These are phyloP conservation scores for Palythoa grandiflora DNA, from an alignment of 92 coral and sea anemone genomes.

Conservation along the genomic window DNA sequence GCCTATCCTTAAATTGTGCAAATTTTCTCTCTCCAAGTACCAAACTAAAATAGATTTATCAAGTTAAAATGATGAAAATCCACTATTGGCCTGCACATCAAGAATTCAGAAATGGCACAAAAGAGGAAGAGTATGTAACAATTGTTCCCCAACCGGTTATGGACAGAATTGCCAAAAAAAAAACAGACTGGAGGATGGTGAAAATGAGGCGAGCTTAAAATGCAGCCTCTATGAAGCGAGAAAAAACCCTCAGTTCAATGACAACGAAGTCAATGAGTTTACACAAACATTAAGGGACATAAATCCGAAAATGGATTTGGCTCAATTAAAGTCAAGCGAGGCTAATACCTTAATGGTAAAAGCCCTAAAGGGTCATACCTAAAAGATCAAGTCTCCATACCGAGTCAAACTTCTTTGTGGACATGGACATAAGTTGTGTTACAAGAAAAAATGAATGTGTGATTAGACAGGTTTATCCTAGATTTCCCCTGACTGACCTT, in stretches of 20 bases:
- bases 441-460: constrained; percentile 8
- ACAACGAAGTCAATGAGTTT: constrained; percentile 23
- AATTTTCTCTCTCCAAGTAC: constrained; percentile 56
- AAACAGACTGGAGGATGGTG: constrained; percentile 51
- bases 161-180: constrained; percentile 58
- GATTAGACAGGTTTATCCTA: constrained; percentile 22
- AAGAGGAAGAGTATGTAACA: constrained; percentile 58
- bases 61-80: constrained; percentile 59
- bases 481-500: constrained; percentile 30
- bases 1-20: constrained; percentile 65
- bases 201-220: constrained; percentile 52
- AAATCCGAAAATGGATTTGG: constrained; percentile 64
- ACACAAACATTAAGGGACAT: constrained; percentile 51
- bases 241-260: constrained; percentile 15
- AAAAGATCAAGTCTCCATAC: constrained; percentile 58
- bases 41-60: constrained; percentile 51
- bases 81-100: constrained; percentile 56
- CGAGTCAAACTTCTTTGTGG: constrained; percentile 50
- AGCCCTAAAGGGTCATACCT: constrained; percentile 56
- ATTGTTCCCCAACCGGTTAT: constrained; percentile 60
- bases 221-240: constrained; percentile 72
- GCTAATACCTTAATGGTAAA: constrained; percentile 46
- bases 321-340: constrained; percentile 39
- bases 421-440: constrained; percentile 32
- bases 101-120: constrained; percentile 65